A percentile compares a stretch with the other conserved stretches of the same genome.
Evolutionary conservation across 2,797 vertebrate species (phyloP).

Genomic region (Sebastes flavidus): DNA sequence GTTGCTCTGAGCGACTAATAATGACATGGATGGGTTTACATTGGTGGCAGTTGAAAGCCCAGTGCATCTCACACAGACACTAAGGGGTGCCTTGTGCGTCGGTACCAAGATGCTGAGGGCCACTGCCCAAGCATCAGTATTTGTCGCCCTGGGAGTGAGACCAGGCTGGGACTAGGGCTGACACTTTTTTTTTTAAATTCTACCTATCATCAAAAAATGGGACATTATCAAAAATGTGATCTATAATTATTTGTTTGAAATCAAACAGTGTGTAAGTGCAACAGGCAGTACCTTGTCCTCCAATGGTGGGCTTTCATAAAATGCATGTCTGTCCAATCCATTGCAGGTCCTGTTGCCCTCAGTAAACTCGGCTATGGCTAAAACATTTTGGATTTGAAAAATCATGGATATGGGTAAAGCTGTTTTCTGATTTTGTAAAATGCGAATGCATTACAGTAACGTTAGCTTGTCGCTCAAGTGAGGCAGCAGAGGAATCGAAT

Average conservation of each 20-base stretch:
- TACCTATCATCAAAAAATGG: not conserved
- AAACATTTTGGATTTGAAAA: constrained; percentile 12
- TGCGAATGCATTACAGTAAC: not conserved
- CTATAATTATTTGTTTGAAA: not conserved
- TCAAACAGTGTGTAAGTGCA: not conserved
- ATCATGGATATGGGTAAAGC: not conserved
- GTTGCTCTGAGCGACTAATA: too few relatives aligned
- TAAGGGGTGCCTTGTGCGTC: too few relatives aligned
- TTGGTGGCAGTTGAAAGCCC: too few relatives aligned
- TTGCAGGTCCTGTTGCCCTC: not conserved
- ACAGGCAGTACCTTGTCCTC: not conserved
- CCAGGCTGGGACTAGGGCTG: rapidly evolving
- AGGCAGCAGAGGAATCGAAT: not conserved
- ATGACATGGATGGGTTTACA: too few relatives aligned
- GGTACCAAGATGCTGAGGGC: not conserved
- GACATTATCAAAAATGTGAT: not conserved
- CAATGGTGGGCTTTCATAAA: not conserved
- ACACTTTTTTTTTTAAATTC: not conserved
- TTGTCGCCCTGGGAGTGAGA: not conserved
- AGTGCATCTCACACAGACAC: too few relatives aligned
- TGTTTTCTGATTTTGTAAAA: constrained; percentile 2
- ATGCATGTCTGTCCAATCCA: not conserved
- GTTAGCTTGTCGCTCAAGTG: not conserved
- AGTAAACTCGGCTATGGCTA: not conserved
- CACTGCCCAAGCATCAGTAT: not conserved